These are phyloP conservation scores for Heterochromis multidens DNA, from an alignment of 2,113 vertebrate species.

Conservation along the genomic window DNA sequence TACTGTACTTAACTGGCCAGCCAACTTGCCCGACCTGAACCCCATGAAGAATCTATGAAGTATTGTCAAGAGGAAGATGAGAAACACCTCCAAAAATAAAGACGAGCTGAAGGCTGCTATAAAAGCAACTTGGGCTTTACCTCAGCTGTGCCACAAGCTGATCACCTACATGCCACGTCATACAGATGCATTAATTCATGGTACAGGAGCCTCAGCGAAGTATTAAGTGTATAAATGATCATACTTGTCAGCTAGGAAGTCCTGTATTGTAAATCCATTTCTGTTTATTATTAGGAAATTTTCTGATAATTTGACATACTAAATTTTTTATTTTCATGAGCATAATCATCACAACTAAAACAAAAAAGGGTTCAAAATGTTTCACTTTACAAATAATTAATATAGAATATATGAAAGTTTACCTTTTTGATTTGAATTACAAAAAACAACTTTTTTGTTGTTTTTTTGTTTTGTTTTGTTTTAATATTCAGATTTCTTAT, in stretches of 20 bases:
- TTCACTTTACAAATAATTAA: neutral
- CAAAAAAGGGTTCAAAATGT: neutral
- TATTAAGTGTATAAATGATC: neutral
- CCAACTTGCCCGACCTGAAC: neutral
- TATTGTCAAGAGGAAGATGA: neutral
- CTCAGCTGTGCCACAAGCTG: neutral
- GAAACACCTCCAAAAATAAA: neutral
- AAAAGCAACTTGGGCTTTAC: neutral
- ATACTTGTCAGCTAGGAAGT: neutral
- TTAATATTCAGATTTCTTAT: neutral
- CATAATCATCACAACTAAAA: neutral
- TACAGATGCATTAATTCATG: neutral
- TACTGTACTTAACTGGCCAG: neutral
- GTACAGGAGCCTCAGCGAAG: neutral
- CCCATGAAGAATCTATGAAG: neutral
- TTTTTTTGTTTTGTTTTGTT: too few relatives aligned
- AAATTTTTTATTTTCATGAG: neutral
- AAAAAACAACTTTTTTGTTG: too few relatives aligned
- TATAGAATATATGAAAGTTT: neutral
- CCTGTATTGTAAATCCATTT: neutral
- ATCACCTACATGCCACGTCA: neutral
- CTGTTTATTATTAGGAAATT: neutral
- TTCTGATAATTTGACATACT: neutral
- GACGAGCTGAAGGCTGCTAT: neutral
- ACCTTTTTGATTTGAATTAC: neutral